Conservation (phyloP, 2,113 vertebrate species). For the Epinephelus cyanopodus region DNA sequence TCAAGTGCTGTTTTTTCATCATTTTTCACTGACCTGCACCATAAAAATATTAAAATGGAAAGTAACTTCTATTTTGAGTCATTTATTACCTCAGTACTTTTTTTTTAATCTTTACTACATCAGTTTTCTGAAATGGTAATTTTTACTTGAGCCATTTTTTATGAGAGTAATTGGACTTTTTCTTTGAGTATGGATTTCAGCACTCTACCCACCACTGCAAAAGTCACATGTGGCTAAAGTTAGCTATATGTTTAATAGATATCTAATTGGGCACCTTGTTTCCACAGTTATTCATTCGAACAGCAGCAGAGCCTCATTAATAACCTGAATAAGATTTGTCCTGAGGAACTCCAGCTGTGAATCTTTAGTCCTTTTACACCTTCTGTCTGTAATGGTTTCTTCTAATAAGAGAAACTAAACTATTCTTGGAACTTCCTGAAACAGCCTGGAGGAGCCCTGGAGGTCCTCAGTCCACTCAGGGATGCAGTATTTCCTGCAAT, state of each 20-base stretch:
- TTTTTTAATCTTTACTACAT: too few species aligned
- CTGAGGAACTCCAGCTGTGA: conserved; percentile 5
- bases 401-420: background rate
- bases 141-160: too few species aligned
- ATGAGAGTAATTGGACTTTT: too few species aligned
- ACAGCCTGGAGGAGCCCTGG: background rate
- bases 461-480: conserved; percentile 3
- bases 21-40: too few species aligned
- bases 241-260: background rate
- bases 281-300: conserved; percentile 6
- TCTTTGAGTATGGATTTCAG: too few species aligned
- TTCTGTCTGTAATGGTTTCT: background rate
- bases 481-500: background rate
- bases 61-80: too few species aligned
- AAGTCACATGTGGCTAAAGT: background rate
- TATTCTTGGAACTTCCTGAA: conserved; percentile 5
- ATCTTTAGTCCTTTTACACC: background rate
- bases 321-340: conserved; percentile 18
- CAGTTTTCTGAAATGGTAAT: too few species aligned
- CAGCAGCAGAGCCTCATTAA: conserved; percentile 5
- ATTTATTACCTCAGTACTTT: too few species aligned
- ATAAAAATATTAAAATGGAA: too few species aligned
- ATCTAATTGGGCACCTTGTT: conserved; percentile 1
- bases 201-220: too few species aligned
- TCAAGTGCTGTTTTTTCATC: too few species aligned